Evolutionary conservation across 2,888 invertebrate species (phyloP).

Genomic region (Trissolcus japonicus): DNA sequence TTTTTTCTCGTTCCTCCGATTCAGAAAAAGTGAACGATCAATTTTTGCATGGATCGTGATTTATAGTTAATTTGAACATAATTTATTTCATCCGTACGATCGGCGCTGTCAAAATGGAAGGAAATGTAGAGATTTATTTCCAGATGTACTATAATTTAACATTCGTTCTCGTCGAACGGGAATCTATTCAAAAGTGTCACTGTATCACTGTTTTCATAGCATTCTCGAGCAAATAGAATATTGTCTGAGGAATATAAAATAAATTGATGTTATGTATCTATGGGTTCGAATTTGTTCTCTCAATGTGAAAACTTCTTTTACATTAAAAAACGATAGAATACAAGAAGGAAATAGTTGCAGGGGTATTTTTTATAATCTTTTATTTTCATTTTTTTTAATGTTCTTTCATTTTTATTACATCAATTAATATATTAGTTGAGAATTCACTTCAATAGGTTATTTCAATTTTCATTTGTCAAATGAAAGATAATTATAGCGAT

Average conservation of each 20-base stretch:
- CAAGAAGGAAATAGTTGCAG: background rate
- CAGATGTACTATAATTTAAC: conserved; percentile 41
- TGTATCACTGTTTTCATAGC: conserved; percentile 30
- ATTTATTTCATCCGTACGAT: conserved; percentile 30
- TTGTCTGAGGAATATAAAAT: conserved; percentile 25
- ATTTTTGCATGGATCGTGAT: conserved; percentile 39
- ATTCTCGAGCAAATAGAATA: conserved; percentile 29
- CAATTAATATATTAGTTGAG: background rate
- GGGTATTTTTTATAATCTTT: no score
- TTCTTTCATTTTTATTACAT: background rate
- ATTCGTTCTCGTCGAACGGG: conserved; percentile 35
- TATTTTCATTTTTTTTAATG: background rate
- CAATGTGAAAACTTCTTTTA: background rate
- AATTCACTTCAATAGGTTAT: no score
- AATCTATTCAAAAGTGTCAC: conserved; percentile 41
- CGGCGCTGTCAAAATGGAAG: conserved; percentile 37
- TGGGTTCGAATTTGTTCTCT: background rate
- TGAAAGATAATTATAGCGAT: no score
- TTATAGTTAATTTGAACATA: conserved; percentile 44
- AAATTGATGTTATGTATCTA: background rate
- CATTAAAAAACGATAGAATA: background rate
- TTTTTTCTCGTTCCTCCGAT: background rate
- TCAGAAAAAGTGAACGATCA: conserved; percentile 22
- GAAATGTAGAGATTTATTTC: conserved; percentile 42
- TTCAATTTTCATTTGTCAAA: no score